These are phyloP conservation scores for Drosophila recens DNA, from an alignment of 2,888 invertebrate genomes.

Conservation along the genomic window DNA sequence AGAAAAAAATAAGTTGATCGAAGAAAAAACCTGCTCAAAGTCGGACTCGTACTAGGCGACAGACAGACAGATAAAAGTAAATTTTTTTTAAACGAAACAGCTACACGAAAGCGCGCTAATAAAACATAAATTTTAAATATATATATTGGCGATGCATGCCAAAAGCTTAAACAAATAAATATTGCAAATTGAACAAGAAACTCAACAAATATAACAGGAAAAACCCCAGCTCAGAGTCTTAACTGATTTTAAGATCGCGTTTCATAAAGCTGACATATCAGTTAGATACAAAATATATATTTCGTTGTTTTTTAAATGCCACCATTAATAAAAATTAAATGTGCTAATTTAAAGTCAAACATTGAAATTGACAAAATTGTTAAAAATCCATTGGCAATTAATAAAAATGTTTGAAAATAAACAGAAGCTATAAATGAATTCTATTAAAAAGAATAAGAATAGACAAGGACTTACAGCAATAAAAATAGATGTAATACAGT, in stretches of 20 bases:
- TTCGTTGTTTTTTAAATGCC: constrained; percentile 20
- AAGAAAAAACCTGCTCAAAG: constrained; percentile 63
- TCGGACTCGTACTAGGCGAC: constrained; percentile 57
- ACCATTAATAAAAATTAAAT: constrained; percentile 56
- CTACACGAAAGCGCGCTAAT: constrained; percentile 58
- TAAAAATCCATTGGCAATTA: constrained; percentile 15
- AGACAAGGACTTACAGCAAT: background rate
- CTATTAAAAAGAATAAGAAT: background rate
- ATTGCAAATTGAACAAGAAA: constrained; percentile 25
- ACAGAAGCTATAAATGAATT: constrained; percentile 1
- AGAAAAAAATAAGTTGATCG: constrained; percentile 39
- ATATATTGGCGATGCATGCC: constrained; percentile 8
- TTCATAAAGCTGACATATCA: constrained; percentile 11
- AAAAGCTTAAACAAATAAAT: constrained; percentile 44
- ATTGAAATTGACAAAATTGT: constrained; percentile 17
- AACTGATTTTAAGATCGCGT: constrained; percentile 12
- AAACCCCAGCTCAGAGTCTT: constrained; percentile 1
- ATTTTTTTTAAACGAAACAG: constrained; percentile 41
- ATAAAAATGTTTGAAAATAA: constrained; percentile 14
- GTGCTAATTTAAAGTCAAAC: constrained; percentile 47
- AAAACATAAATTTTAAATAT: constrained; percentile 54
- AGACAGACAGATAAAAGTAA: constrained; percentile 36
- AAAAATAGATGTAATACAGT: background rate
- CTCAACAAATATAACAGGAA: constrained; percentile 22
- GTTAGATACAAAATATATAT: background rate